Evolutionary conservation across 2,797 vertebrate genomes (phyloP).

Genomic region (Acanthurus lineatus): DNA sequence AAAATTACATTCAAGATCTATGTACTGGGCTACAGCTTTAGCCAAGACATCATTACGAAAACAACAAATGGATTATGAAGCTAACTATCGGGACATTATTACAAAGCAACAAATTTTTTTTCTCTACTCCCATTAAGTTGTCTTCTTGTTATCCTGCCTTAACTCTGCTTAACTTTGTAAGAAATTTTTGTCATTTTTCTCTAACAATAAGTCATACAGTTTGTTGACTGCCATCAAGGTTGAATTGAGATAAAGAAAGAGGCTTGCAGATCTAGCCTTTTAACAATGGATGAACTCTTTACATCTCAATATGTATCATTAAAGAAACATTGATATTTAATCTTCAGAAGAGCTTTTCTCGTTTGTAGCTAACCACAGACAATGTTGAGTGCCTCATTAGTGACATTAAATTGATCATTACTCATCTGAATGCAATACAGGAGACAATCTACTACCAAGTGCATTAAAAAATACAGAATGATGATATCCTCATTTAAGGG

Average conservation of each 20-base stretch:
- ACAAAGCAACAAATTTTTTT: slow-evolving; percentile 7
- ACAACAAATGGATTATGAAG: slow-evolving; percentile 23
- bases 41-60: slow-evolving; percentile 40
- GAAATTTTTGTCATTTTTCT: slow-evolving; percentile 2
- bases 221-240: slow-evolving; percentile 22
- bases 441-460: slow-evolving; percentile 6
- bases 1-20: slow-evolving; percentile 29
- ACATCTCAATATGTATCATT: slow-evolving; percentile 35
- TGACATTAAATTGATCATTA: slow-evolving; percentile 25
- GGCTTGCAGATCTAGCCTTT: slow-evolving; percentile 1
- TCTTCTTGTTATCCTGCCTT: slow-evolving; percentile 11
- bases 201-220: slow-evolving; percentile 25
- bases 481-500: slow-evolving; percentile 15
- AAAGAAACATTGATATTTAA: slow-evolving; percentile 20
- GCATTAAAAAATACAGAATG: slow-evolving; percentile 3
- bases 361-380: slow-evolving; percentile 19
- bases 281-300: slow-evolving; percentile 15
- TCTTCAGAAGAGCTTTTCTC: neutral
- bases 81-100: neutral
- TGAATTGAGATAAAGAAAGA: neutral
- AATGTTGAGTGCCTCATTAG: slow-evolving; percentile 26
- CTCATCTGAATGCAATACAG: slow-evolving; percentile 19
- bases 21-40: slow-evolving; percentile 24
- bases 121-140: slow-evolving; percentile 1
- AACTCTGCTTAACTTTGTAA: slow-evolving; percentile 4